These are phyloP conservation scores for Scelioninae gen. 2 DNA, from an alignment of 2,888 invertebrate genomes.

Conservation along the genomic window DNA sequence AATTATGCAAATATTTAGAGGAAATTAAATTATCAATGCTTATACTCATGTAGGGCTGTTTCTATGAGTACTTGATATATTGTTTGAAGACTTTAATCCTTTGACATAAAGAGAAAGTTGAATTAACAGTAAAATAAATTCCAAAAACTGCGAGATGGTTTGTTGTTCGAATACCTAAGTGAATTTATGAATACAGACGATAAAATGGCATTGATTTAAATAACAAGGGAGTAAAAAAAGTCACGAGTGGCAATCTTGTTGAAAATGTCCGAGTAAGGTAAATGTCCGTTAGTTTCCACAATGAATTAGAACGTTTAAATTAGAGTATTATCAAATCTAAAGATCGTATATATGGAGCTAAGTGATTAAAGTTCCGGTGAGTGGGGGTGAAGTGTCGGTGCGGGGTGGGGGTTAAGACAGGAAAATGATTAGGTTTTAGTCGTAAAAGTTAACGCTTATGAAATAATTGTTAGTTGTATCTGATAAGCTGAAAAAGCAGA, in stretches of 20 bases:
- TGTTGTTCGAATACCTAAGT: constrained; percentile 5
- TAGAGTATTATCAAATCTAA: too few species aligned
- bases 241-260: not conserved
- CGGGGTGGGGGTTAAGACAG: not conserved
- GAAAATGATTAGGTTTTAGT: constrained; percentile 12
- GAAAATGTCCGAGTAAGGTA: not conserved
- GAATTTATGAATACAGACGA: constrained; percentile 10
- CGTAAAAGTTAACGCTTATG: constrained; percentile 21
- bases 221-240: not conserved
- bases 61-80: too few species aligned
- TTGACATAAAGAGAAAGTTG: constrained; percentile 5
- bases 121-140: constrained; percentile 29
- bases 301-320: not conserved
- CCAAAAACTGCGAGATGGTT: constrained; percentile 3
- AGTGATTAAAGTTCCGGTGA: too few species aligned
- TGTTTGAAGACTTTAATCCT: too few species aligned
- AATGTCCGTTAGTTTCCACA: constrained; percentile 12
- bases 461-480: constrained; percentile 11
- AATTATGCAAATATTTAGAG: too few species aligned
- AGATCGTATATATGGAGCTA: too few species aligned
- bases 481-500: constrained; percentile 11
- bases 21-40: too few species aligned
- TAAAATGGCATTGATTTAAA: not conserved
- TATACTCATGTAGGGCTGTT: too few species aligned
- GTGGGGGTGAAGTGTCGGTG: too few species aligned